Evolutionary conservation across 2,888 invertebrate species (phyloP).

Genomic region (Noctua pronuba): DNA sequence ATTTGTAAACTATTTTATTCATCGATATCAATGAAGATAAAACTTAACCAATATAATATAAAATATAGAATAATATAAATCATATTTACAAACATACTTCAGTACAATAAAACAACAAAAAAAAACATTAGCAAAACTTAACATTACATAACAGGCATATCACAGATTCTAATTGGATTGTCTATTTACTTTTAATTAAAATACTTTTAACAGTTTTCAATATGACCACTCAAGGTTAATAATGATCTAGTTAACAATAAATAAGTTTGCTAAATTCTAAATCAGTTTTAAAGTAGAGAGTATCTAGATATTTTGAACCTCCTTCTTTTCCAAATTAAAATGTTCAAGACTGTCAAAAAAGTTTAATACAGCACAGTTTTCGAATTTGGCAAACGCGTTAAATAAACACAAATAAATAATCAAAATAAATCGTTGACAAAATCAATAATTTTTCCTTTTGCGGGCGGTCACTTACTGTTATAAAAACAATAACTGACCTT

Average conservation of each 20-base stretch:
- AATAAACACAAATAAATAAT: neutral
- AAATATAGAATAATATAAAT: no score
- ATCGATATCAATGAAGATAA: neutral
- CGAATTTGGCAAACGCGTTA: neutral
- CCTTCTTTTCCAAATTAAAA: neutral
- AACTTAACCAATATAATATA: neutral
- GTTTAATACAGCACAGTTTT: neutral
- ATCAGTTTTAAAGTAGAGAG: neutral
- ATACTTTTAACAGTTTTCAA: neutral
- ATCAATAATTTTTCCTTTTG: no score
- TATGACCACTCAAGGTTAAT: neutral
- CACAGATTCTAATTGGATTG: slow-evolving; percentile 42
- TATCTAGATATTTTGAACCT: neutral
- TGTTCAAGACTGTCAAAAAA: neutral
- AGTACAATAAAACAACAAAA: neutral
- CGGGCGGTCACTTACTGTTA: no score
- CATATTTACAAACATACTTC: neutral
- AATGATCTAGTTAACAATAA: neutral
- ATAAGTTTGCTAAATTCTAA: neutral
- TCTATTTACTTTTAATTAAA: slow-evolving; percentile 1
- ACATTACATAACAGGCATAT: neutral
- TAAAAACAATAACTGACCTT: no score
- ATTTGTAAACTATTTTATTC: neutral
- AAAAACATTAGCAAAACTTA: neutral
- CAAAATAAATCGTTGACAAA: neutral